Evolutionary conservation across 2,113 vertebrate species (phyloP).

Genomic region (Pangasianodon gigas): DNA sequence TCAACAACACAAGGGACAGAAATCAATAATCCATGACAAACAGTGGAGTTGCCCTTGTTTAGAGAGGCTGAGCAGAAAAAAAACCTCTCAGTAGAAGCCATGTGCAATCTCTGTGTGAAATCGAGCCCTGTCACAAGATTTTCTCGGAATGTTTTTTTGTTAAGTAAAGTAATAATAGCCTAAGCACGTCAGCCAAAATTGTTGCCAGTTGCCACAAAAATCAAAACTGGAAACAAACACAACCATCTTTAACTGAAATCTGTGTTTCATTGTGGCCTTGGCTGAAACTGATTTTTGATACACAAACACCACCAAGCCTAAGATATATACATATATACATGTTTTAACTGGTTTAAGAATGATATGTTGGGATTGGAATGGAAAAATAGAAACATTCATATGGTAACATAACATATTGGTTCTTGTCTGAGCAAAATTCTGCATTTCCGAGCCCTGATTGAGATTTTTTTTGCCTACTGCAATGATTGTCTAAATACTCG

Average conservation of each 20-base stretch:
- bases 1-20: constrained; percentile 2
- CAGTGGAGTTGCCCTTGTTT: constrained; percentile 15
- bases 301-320: background rate
- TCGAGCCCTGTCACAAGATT: constrained; percentile 25
- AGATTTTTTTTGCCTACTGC: constrained; percentile 26
- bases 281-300: background rate
- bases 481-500: background rate
- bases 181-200: constrained; percentile 19
- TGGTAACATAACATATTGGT: background rate
- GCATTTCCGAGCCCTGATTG: background rate
- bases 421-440: background rate
- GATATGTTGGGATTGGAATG: background rate
- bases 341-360: background rate
- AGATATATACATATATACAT: too few species aligned
- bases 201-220: constrained; percentile 27
- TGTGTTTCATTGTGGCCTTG: background rate
- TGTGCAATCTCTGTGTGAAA: constrained; percentile 17
- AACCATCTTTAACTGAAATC: background rate
- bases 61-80: constrained; percentile 7
- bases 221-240: background rate
- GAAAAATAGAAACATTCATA: background rate
- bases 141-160: constrained; percentile 27
- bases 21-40: constrained; percentile 45
- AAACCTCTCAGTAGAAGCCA: constrained; percentile 10
- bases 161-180: constrained; percentile 42